These are phyloP conservation scores for Sinocyclocheilus anshuiensis DNA, from an alignment of 2,113 vertebrate genomes.

Conservation along the genomic window DNA sequence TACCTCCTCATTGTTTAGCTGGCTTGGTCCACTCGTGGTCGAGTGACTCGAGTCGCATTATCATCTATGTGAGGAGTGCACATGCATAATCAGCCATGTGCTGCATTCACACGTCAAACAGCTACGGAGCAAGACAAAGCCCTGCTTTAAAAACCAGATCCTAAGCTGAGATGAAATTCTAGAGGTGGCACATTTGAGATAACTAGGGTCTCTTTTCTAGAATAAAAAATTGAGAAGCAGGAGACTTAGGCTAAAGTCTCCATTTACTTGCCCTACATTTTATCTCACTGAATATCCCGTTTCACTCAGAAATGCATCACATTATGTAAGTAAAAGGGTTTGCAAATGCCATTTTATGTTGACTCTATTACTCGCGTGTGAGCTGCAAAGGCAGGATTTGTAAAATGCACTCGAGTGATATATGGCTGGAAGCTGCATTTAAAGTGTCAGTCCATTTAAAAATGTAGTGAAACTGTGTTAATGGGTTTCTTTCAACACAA, in stretches of 20 bases:
- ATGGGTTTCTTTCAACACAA: not conserved
- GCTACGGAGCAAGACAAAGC: not conserved
- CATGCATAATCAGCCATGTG: slow-evolving; percentile 45
- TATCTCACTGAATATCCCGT: not conserved
- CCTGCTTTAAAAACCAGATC: not conserved
- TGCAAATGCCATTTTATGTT: not conserved
- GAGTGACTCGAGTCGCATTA: not conserved
- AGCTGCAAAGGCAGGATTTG: not conserved
- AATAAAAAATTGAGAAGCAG: not conserved
- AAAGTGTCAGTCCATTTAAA: not conserved
- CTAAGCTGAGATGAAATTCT: not conserved
- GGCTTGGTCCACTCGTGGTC: not conserved
- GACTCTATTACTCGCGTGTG: not conserved
- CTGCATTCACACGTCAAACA: slow-evolving; percentile 41
- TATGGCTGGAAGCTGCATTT: slow-evolving; percentile 15
- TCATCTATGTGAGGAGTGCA: slow-evolving; percentile 37
- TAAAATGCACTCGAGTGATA: not conserved
- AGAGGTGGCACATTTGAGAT: slow-evolving; percentile 1
- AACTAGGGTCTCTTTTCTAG: not conserved
- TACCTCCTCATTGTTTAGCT: not conserved
- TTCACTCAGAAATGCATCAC: not conserved
- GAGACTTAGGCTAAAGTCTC: not conserved
- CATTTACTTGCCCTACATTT: not conserved
- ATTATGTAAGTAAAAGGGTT: not conserved
- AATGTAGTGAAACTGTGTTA: not conserved